Evolutionary conservation across 2,888 invertebrate genomes (phyloP).

Genomic region (Imbricaverruca yamaguchii): DNA sequence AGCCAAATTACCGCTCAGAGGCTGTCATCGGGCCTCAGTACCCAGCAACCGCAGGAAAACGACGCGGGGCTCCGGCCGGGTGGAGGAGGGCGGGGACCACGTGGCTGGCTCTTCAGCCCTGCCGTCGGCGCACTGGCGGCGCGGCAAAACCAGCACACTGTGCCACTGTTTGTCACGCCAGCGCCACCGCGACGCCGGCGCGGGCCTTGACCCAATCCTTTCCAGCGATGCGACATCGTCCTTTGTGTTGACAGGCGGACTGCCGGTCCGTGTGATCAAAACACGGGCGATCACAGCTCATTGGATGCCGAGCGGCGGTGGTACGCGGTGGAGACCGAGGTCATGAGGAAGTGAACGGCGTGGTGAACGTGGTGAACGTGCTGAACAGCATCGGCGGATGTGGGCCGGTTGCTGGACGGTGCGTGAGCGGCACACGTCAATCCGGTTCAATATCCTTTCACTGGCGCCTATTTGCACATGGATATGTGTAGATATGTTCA

Average conservation of each 20-base stretch:
- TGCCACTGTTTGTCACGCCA: neutral
- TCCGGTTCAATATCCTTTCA: too few species aligned
- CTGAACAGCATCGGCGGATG: too few species aligned
- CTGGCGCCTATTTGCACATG: too few species aligned
- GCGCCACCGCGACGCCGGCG: neutral
- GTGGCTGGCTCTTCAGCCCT: neutral
- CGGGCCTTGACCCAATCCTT: slow-evolving; percentile 11
- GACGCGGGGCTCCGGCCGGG: neutral
- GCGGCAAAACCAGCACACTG: too few species aligned
- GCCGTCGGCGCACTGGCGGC: neutral
- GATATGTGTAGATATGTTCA: too few species aligned
- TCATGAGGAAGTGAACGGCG: neutral
- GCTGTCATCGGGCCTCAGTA: neutral
- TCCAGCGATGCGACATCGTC: neutral
- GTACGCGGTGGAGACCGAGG: neutral
- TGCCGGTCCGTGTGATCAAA: neutral
- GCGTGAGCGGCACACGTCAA: too few species aligned
- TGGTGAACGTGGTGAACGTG: too few species aligned
- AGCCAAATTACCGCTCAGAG: neutral
- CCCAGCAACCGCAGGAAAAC: too few species aligned
- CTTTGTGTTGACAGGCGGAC: neutral
- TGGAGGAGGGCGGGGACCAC: neutral
- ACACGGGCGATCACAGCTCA: neutral
- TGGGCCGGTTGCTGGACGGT: too few species aligned
- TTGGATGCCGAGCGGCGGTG: neutral